A percentile compares a stretch with the other conserved stretches of the same genome.
Conservation (phyloP, 1,140 invertebrate species). For the Drosophila bifasciata region DNA sequence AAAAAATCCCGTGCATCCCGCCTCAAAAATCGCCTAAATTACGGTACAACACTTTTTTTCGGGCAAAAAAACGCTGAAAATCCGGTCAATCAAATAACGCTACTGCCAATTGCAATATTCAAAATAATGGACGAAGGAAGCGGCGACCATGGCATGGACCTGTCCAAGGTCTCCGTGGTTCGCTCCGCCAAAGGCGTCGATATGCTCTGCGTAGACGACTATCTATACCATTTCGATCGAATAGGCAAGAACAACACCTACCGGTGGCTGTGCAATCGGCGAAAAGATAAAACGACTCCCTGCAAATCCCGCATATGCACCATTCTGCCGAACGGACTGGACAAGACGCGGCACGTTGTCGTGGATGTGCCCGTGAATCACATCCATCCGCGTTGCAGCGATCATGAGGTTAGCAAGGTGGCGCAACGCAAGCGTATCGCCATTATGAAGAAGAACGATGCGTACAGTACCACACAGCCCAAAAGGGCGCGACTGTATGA, state of each 20-base stretch:
- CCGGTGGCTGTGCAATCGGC: slow-evolving; percentile 75
- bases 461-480: slow-evolving; percentile 65
- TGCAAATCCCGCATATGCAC: slow-evolving; percentile 73
- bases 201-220: slow-evolving; percentile 78
- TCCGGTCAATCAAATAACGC: slow-evolving; percentile 53
- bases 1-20: slow-evolving; percentile 68
- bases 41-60: slow-evolving; percentile 65
- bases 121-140: slow-evolving; percentile 53
- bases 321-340: slow-evolving; percentile 56
- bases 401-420: slow-evolving; percentile 73
- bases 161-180: slow-evolving; percentile 70
- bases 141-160: slow-evolving; percentile 63
- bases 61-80: slow-evolving; percentile 53
- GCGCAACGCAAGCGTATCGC: slow-evolving; percentile 70
- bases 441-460: slow-evolving; percentile 67
- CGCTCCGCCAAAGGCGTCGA: slow-evolving; percentile 78
- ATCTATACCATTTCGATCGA: slow-evolving; percentile 76
- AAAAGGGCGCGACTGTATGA: slow-evolving; percentile 63
- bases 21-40: slow-evolving; percentile 60
- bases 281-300: slow-evolving; percentile 74
- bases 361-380: slow-evolving; percentile 59
- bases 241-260: slow-evolving; percentile 72
- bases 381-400: slow-evolving; percentile 71
- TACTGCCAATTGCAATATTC: slow-evolving; percentile 47
- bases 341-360: slow-evolving; percentile 64